Percentiles rank a stretch among this genome's conserved stretches.
Evolutionary conservation across 2,888 invertebrate genomes (phyloP).

Genomic region (Dryocosmus kuriphilus): DNA sequence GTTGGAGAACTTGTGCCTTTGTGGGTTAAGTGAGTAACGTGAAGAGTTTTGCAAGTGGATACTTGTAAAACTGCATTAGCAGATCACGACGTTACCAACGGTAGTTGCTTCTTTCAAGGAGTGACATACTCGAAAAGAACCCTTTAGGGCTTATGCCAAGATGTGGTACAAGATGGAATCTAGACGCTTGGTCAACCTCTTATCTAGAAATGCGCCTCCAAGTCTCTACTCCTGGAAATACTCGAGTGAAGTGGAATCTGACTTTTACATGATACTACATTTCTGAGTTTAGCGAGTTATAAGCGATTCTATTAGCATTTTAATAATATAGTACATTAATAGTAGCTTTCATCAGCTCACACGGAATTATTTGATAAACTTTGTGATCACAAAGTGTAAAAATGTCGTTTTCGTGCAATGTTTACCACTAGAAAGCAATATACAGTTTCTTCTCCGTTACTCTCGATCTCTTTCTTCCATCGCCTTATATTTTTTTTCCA

Average conservation of each 20-base stretch:
- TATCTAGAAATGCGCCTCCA: slow-evolving; percentile 25
- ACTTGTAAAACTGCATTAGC: slow-evolving; percentile 37
- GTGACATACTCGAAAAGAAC: slow-evolving; percentile 8
- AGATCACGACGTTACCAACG: slow-evolving; percentile 2
- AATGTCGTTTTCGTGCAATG: neutral
- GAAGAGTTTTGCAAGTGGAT: slow-evolving; percentile 27
- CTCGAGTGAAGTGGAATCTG: slow-evolving; percentile 19
- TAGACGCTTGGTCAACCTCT: slow-evolving; percentile 33
- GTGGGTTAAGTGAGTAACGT: slow-evolving; percentile 34
- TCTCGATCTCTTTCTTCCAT: neutral
- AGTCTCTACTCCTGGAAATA: slow-evolving; percentile 15
- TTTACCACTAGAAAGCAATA: slow-evolving; percentile 13
- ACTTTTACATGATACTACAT: slow-evolving; percentile 32
- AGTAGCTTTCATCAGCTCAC: neutral
- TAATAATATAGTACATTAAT: neutral
- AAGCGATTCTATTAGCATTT: neutral
- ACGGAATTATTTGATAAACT: neutral
- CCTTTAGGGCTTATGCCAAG: slow-evolving; percentile 28
- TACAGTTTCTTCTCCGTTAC: slow-evolving; percentile 16
- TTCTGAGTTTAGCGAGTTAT: neutral
- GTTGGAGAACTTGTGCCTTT: slow-evolving; percentile 33
- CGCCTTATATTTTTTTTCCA: neutral
- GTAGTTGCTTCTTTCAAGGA: slow-evolving; percentile 20
- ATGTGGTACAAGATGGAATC: slow-evolving; percentile 34
- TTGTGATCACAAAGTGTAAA: neutral